phyloP scores from a whole-genome alignment of 1,140 invertebrate genomes.

The Grapholita molesta region DNA sequence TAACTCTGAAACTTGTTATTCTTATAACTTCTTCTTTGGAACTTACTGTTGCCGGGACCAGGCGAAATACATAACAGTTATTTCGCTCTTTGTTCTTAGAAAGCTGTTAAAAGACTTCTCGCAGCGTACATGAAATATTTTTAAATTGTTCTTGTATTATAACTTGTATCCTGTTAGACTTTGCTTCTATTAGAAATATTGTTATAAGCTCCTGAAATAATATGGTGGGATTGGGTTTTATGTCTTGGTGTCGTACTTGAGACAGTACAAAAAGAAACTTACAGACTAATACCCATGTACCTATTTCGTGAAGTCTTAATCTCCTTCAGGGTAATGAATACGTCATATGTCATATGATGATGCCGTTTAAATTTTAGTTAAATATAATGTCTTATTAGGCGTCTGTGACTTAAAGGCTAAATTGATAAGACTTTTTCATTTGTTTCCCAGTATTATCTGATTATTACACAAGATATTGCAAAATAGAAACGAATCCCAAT shows the following conservation, averaged over 20 bases:
- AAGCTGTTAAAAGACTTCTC: slow-evolving; percentile 16
- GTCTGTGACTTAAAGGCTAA: too few species aligned
- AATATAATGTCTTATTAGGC: too few species aligned
- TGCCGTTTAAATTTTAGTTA: too few species aligned
- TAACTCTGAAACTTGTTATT: neutral
- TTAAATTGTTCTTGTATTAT: neutral
- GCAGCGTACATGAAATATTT: neutral
- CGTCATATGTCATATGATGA: too few species aligned
- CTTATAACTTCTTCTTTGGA: slow-evolving; percentile 12
- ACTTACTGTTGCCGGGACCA: neutral
- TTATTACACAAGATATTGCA: neutral
- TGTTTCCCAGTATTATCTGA: too few species aligned
- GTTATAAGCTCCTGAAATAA: neutral
- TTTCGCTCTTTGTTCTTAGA: slow-evolving; percentile 10
- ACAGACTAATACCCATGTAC: too few species aligned
- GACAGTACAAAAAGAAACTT: too few species aligned
- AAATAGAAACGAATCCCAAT: neutral
- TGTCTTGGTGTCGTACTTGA: neutral
- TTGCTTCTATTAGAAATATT: neutral
- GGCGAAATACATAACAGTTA: slow-evolving; percentile 7
- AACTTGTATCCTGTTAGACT: neutral
- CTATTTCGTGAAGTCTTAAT: too few species aligned
- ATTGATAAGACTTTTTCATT: too few species aligned
- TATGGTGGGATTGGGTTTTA: neutral
- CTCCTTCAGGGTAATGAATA: too few species aligned